phyloP scores from a whole-genome alignment of 1,140 invertebrate species.

The Trichonephila inaurata region DNA sequence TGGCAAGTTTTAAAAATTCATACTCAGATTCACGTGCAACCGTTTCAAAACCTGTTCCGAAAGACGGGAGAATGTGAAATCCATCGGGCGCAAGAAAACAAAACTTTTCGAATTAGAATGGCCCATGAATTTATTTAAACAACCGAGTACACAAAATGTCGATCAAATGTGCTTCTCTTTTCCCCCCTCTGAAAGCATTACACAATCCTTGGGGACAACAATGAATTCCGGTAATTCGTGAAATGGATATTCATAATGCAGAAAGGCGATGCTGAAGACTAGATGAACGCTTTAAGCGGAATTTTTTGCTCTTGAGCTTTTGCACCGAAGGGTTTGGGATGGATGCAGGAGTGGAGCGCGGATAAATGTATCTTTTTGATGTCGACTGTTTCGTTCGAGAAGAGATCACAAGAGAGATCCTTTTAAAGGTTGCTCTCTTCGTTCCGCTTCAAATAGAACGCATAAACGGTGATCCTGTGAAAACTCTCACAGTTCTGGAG shows the following conservation, averaged over 20 bases:
- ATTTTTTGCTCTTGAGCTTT: neutral
- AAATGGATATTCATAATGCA: slow-evolving; percentile 60
- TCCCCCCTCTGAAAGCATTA: slow-evolving; percentile 19
- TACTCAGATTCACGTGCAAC: neutral
- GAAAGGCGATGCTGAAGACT: neutral
- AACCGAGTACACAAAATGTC: slow-evolving; percentile 24
- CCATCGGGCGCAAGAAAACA: slow-evolving; percentile 7
- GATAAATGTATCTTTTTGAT: slow-evolving; percentile 28
- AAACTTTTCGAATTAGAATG: slow-evolving; percentile 29
- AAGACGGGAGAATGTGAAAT: slow-evolving; percentile 34
- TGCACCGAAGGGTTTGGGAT: neutral
- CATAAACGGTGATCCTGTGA: slow-evolving; percentile 8
- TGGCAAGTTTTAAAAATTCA: slow-evolving; percentile 23
- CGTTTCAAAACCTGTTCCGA: neutral
- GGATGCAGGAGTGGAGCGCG: neutral
- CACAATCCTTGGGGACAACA: slow-evolving; percentile 35
- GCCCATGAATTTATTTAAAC: slow-evolving; percentile 57
- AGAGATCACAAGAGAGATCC: neutral
- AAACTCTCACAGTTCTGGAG: neutral
- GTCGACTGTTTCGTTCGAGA: neutral
- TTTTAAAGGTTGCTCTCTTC: neutral
- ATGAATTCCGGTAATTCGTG: slow-evolving; percentile 58
- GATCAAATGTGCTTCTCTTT: neutral
- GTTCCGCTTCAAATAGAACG: slow-evolving; percentile 28
- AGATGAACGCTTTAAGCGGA: slow-evolving; percentile 26